phyloP scores from a whole-genome alignment of 2,113 vertebrate genomes.

The Columbina picui region DNA sequence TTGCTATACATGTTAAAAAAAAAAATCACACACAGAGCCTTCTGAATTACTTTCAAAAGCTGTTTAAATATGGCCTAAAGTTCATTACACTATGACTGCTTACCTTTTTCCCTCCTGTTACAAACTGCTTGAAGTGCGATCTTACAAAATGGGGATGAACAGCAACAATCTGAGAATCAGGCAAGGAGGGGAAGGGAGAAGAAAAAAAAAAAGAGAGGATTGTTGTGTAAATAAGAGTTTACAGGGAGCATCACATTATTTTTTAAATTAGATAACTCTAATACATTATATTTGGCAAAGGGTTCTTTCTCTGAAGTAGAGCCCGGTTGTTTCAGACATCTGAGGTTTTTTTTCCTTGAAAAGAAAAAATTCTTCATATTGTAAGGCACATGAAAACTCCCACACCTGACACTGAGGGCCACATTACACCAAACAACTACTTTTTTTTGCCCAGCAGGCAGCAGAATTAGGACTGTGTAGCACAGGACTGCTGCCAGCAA shows the following conservation, averaged over 20 bases:
- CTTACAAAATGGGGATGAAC: slow-evolving; percentile 92
- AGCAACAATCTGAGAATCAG: slow-evolving; percentile 80
- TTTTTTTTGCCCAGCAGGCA: not conserved
- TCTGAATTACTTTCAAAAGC: not conserved
- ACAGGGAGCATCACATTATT: not conserved
- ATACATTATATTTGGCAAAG: no score
- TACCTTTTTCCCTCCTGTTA: slow-evolving; percentile 98
- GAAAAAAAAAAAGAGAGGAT: not conserved
- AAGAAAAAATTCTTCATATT: not conserved
- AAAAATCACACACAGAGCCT: not conserved
- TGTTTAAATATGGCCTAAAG: not conserved
- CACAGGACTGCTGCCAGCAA: not conserved
- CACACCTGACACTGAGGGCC: not conserved
- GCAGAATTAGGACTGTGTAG: not conserved
- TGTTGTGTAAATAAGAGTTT: not conserved
- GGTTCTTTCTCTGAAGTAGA: not conserved
- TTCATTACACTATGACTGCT: not conserved
- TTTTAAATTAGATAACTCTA: not conserved
- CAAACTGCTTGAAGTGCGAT: slow-evolving; percentile 96
- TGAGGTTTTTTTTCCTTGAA: not conserved
- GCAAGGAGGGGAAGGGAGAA: accelerated
- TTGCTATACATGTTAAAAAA: not conserved
- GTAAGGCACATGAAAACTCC: not conserved
- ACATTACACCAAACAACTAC: not conserved
- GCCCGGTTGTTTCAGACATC: not conserved